Evolutionary conservation across 2,888 invertebrate species (phyloP).

Genomic region (Macaria notata): DNA sequence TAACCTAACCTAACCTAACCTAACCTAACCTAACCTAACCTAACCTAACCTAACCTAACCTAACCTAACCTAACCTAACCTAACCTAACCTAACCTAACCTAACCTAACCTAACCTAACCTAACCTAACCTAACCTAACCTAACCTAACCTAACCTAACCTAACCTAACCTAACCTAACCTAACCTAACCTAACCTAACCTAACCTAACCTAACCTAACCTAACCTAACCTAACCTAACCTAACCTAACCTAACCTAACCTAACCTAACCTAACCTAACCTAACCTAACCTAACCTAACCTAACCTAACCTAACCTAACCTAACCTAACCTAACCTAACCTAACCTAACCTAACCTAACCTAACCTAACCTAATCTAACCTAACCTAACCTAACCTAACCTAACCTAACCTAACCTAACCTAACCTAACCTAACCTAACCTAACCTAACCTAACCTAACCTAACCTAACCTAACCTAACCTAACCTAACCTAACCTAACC

Average conservation of each 20-base stretch:
- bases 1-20: conserved; percentile 5
- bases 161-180: neutral
- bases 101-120: conserved; percentile 1
- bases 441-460: conserved; percentile 4
- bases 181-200: conserved; percentile 1
- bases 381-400: neutral
- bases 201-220: conserved; percentile 6
- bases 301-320: neutral
- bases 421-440: neutral
- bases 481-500: conserved; percentile 8
- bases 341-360: neutral
- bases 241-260: conserved; percentile 6
- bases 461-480: conserved; percentile 3
- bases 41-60: conserved; percentile 9
- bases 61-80: conserved; percentile 7
- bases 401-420: neutral
- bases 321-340: neutral
- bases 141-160: conserved; percentile 5
- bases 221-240: conserved; percentile 6
- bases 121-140: conserved; percentile 6
- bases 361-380: conserved; percentile 1
- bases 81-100: conserved; percentile 4
- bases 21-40: conserved; percentile 6
- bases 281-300: neutral
- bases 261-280: conserved; percentile 1